Evolutionary conservation across 2,888 invertebrate genomes (phyloP), one percentile per base, ranked within the genome.

Genomic region (Xiphydria camelus): DNA sequence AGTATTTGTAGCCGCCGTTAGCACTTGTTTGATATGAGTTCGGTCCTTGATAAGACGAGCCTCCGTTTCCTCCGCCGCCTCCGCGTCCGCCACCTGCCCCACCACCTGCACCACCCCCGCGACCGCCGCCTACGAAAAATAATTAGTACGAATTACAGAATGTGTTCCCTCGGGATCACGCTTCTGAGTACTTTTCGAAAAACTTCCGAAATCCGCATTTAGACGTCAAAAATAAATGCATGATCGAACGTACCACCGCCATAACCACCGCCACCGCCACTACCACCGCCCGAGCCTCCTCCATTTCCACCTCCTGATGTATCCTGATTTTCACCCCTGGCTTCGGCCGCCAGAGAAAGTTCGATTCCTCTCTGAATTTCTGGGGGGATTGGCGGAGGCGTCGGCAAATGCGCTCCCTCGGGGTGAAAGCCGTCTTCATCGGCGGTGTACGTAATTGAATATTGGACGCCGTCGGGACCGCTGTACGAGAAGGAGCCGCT

Each of bases 401-500:
- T 71, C 2, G 71, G 71, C 4, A 71, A 51, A 51, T 71, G 71
- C 4, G 66, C 69, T 3, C 71, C 71, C 17, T 63, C 57, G 1
- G 71, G 58, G 35, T 68, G 70, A 46, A 70, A 71, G 4, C 71
- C 71, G 23, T 65, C 59, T 32, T 68, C 70, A 31, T 71, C 71
- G 9, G 71, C 71, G 14, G 70, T 70, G 40, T 71, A 71, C 4
- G 52, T 66, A 19, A 71, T 57, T 17, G 68, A 63, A 34, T 71
- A 71, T 19, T 66, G 61, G 12, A 64, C 59, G 5, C 70, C 70
- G 37, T 71, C 70, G 0, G 68, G 64, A 4, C 70, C 70, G 10
- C 70, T 71, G 41, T 70, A 71, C 19, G 68, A 68, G 45, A 64
- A 71, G 9, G 70, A 71, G 21, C 70, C 70, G 29, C 70, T 70